These are phyloP conservation scores for Scylla paramamosain DNA, from an alignment of 1,140 invertebrate species.

Conservation along the genomic window DNA sequence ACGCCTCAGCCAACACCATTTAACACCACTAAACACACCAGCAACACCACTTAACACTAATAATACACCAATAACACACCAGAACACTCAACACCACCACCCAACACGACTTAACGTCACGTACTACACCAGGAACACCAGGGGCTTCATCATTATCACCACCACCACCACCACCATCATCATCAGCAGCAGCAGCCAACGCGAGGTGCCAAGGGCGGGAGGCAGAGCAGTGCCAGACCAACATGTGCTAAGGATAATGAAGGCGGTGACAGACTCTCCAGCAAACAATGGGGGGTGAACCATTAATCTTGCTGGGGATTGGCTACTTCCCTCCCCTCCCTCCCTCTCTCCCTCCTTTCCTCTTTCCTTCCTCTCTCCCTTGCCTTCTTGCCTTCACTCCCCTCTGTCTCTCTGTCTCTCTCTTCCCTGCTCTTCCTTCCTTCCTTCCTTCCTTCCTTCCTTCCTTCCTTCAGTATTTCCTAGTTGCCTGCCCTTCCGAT, in stretches of 20 bases:
- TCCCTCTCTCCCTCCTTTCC: background rate
- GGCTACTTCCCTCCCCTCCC: background rate
- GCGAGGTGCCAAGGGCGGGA: background rate
- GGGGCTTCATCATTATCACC: too few species aligned
- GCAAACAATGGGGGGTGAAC: conserved; percentile 55
- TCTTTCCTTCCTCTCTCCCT: background rate
- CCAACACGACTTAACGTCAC: too few species aligned
- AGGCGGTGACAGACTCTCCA: conserved; percentile 48
- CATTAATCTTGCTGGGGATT: conserved; percentile 56
- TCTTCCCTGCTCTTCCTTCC: background rate
- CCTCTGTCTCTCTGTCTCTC: background rate
- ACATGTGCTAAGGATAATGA: conserved; percentile 72
- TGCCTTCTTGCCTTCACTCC: background rate
- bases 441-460: background rate
- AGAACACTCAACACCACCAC: too few species aligned
- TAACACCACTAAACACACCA: too few species aligned
- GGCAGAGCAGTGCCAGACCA: conserved; percentile 33
- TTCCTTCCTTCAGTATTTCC: background rate
- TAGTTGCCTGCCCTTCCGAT: background rate
- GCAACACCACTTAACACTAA: too few species aligned
- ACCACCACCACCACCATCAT: too few species aligned
- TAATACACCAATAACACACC: too few species aligned
- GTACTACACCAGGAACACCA: too few species aligned
- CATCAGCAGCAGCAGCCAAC: too few species aligned
- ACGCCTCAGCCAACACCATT: too few species aligned